Evolutionary conservation across 2,888 invertebrate genomes (phyloP), one percentile per base, ranked within the genome.

Genomic region (Eilema caniola): DNA sequence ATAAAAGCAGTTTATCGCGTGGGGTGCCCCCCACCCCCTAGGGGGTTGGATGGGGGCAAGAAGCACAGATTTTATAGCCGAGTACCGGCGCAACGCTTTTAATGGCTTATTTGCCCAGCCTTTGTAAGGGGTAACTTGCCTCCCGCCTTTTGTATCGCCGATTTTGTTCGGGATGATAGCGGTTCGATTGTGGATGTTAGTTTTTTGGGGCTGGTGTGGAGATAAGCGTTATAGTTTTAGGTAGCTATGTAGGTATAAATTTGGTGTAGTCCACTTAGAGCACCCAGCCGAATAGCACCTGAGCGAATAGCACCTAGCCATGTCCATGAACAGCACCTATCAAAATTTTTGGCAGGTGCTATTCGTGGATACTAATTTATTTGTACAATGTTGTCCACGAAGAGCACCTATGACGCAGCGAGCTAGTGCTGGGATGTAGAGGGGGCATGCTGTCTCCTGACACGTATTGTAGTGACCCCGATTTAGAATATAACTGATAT

Each of bases 21-120:
- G 76, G 74, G 75, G 78, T 67, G 72, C 67, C 79, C 80, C 81
- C 80, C 81, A 78, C 79, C 76, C 73, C 73, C 74, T 75, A 81
- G 78, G 83, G 84, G 80, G 84, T 85, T 83, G 82, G 83, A 78
- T 81, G 90, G 93, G 91, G 90, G 90, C 90, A 95, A 95, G 95
- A 94, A 94, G 94, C 95, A 93, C 89, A 95, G 95, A 95, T 95
- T 95, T 95, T 95, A 95, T 94, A 94, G 95, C 92, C 88, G 88
- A 90, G 89, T 88, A 89, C 90, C 92, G 92, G 92, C 91, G 92
- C 92, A 89, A 90, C 91, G 93, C 92, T 94, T 94, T 94, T 95
- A 94, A 95, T 95, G 93, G 95, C 94, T 95, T 95, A 95, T 94
- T 95, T 95, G 92, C 92, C 90, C 89, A 89, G 93, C 93, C 92